Evolutionary conservation across 2,113 vertebrate species (phyloP).

Genomic region (Peromyscus californicus): DNA sequence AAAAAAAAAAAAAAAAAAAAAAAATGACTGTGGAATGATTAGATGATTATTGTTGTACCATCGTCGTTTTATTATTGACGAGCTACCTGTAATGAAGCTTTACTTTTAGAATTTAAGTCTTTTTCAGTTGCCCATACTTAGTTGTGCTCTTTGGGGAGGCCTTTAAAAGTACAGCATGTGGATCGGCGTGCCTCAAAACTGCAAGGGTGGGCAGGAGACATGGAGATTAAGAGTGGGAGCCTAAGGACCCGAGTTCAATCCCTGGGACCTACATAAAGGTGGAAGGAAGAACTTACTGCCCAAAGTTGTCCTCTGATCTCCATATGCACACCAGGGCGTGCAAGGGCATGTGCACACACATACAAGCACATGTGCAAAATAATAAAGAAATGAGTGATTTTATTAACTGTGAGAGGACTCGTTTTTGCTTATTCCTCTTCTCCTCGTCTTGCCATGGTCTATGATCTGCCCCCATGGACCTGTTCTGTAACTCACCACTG

Average conservation of each 20-base stretch:
- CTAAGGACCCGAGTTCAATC: background rate
- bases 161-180: background rate
- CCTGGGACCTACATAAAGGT: background rate
- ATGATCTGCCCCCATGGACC: background rate
- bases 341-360: background rate
- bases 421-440: background rate
- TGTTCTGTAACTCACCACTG: background rate
- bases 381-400: background rate
- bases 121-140: background rate
- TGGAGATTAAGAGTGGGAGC: accelerated
- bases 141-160: background rate
- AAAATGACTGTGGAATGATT: conserved; percentile 48
- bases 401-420: background rate
- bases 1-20: conserved; percentile 42
- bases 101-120: background rate
- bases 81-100: background rate
- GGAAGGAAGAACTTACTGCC: no score
- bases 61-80: background rate
- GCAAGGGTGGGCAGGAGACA: no score
- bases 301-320: no score
- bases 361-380: background rate
- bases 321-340: no score
- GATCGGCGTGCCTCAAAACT: background rate
- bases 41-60: background rate
- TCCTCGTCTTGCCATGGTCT: background rate